Evolutionary conservation across 2,113 vertebrate genomes (phyloP), one percentile per base, ranked within the genome.

Genomic region (Sula dactylatra): DNA sequence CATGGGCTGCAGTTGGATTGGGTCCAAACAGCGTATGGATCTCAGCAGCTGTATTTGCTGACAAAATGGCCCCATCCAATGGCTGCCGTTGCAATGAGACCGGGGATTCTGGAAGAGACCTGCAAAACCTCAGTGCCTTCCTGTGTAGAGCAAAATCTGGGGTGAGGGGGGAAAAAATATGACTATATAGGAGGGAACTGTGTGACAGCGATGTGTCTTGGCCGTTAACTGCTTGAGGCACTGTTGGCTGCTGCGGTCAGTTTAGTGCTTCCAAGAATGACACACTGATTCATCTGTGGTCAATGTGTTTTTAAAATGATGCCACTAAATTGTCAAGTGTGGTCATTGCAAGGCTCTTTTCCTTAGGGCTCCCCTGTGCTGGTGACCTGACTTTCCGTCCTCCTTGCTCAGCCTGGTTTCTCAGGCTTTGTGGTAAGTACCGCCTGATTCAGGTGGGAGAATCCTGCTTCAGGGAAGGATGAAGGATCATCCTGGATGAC

Each of bases 261-360:
- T n/a, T 86, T 34, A 79, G 52, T 32, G 56, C 86, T 82, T 67
- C 77, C 86, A 92, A 11, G 82, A 90, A 36, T 50, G 79, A 92
- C 61, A n/a, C 42, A 47, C 77, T 82, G 85, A 93, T 88, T 96
- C 93, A 90, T 90, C 88, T 92, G 88, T 93, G 96, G 95, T 96
- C 82, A 67, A 0, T 92, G 71, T 77, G 71, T 90, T 95, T 93
- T 93, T 81, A 59, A 78, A 95, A 38, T 42, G 21, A 70, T 78
- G 54, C 93, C 80, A 18, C 85, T 70, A 16, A 93, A 71, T 85
- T 83, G 38, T 54, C 78, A 36, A 81, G 34, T 21, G 17, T 59
- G 85, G 56, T 69, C 64, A 38, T 36, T 88, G 64, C 54, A 91
- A 80, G 40, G 62, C 62, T 93, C n/a, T 81, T 78, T 78, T 84